Evolutionary conservation across 1,140 invertebrate genomes (phyloP).

Genomic region (Coenobita brevimanus): DNA sequence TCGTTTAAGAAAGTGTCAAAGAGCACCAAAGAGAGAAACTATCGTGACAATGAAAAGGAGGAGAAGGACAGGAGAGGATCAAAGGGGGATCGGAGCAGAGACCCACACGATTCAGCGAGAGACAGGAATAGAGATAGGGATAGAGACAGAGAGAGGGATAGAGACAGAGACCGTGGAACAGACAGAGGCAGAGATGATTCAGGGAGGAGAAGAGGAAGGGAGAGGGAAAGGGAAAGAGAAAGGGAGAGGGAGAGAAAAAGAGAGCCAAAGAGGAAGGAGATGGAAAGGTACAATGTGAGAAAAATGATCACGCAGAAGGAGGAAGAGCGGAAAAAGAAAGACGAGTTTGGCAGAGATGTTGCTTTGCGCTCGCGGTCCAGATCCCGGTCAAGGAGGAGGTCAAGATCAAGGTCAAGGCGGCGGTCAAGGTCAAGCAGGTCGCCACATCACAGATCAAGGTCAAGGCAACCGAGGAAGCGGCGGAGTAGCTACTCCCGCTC

Average conservation of each 20-base stretch:
- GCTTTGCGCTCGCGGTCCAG: conserved; percentile 71
- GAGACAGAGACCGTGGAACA: conserved; percentile 32
- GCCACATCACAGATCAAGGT: conserved; percentile 68
- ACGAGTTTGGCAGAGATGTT: conserved; percentile 86
- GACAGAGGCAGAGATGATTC: conserved; percentile 1
- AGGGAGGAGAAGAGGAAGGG: conserved; percentile 34
- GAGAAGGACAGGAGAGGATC: conserved; percentile 52
- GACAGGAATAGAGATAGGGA: conserved; percentile 37
- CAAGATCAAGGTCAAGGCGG: conserved; percentile 70
- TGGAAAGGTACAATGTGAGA: conserved; percentile 87
- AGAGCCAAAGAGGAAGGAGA: conserved; percentile 76
- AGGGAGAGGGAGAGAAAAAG: conserved; percentile 62
- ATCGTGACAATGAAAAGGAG: conserved; percentile 67
- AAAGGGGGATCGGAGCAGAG: conserved; percentile 44
- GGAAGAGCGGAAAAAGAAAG: conserved; percentile 77
- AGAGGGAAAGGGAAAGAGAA: conserved; percentile 32
- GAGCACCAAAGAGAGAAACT: conserved; percentile 72
- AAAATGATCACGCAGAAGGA: conserved; percentile 79
- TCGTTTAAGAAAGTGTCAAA: conserved; percentile 70
- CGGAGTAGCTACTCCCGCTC: conserved; percentile 59
- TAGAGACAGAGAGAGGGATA: conserved; percentile 42
- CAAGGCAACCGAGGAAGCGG: conserved; percentile 11
- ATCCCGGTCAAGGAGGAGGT: conserved; percentile 64
- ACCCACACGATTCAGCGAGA: conserved; percentile 41
- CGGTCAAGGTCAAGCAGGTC: conserved; percentile 70